A percentile compares a stretch with the other conserved stretches of the same genome.
Conservation (phyloP, 2,797 vertebrate species). For the Pseudochromis fuscus region DNA sequence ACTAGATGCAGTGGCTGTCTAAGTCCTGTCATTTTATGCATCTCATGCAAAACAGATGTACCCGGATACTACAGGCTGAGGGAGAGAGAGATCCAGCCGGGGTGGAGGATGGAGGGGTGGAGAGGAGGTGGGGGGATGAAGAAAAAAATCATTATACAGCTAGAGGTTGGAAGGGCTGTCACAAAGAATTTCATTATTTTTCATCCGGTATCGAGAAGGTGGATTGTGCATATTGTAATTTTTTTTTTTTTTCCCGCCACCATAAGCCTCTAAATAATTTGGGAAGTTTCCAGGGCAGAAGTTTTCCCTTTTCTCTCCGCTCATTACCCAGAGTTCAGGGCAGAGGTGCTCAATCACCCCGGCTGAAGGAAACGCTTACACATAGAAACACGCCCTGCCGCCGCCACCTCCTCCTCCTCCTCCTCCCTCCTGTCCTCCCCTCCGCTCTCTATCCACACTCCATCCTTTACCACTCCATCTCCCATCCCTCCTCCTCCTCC, state of each 20-base stretch:
- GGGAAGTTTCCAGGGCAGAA: conserved; percentile 86
- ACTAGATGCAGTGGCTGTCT: conserved; percentile 98
- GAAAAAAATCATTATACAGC: conserved; percentile 86
- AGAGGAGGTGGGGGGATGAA: conserved; percentile 22
- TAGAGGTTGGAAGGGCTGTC: conserved; percentile 86
- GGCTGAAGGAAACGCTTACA: conserved; percentile 82
- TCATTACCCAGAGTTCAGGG: conserved; percentile 87
- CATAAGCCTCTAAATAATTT: conserved; percentile 87
- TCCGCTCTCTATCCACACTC: conserved; percentile 73
- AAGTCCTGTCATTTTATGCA: conserved; percentile 98
- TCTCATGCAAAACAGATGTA: conserved; percentile 98
- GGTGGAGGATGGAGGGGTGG: conserved; percentile 54
- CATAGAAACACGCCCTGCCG: conserved; percentile 73
- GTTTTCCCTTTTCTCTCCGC: conserved; percentile 81
- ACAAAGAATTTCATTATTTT: conserved; percentile 90
- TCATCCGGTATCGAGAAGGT: conserved; percentile 86
- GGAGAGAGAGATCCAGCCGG: conserved; percentile 63
- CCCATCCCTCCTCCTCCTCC: conserved; percentile 36
- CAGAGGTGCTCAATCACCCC: conserved; percentile 86
- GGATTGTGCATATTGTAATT: conserved; percentile 88
- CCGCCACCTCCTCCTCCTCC: conserved; percentile 53
- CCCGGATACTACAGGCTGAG: conserved; percentile 86
- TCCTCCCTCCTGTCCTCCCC: conserved; percentile 70
- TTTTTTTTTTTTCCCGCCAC: conserved; percentile 71
- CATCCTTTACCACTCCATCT: conserved; percentile 72